Evolutionary conservation across 2,113 vertebrate species (phyloP).

Genomic region (Elaphurus davidianus): DNA sequence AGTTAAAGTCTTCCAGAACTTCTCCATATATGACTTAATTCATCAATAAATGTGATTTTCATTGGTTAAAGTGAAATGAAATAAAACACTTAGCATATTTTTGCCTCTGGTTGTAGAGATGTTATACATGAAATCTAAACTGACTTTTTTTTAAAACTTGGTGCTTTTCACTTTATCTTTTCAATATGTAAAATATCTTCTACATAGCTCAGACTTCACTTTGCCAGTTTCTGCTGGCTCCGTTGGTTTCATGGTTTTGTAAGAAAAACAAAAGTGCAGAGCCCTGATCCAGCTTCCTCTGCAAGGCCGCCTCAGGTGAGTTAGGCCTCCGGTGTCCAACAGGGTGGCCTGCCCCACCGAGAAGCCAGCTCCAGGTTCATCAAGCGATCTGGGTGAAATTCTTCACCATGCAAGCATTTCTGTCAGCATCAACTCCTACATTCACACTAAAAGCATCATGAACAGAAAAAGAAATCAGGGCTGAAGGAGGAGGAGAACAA

Average conservation of each 20-base stretch:
- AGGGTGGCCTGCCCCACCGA: conserved; percentile 5
- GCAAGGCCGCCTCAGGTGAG: neutral
- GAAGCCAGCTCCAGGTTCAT: neutral
- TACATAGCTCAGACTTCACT: neutral
- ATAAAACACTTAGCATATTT: conserved; percentile 50
- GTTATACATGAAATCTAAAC: neutral
- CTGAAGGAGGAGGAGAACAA: conserved; percentile 27
- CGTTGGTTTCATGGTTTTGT: neutral
- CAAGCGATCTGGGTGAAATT: conserved; percentile 27
- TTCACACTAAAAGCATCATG: conserved; percentile 49
- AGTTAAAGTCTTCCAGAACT: neutral
- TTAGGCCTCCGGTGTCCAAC: neutral
- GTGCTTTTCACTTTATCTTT: neutral
- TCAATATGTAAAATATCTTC: conserved; percentile 53
- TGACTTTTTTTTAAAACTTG: neutral
- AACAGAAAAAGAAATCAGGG: conserved; percentile 43
- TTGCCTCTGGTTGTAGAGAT: conserved; percentile 6
- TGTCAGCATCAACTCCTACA: neutral
- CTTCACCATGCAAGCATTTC: neutral
- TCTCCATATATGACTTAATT: conserved; percentile 28
- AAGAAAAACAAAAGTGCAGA: neutral
- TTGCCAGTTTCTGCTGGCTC: neutral
- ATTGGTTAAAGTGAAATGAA: conserved; percentile 59
- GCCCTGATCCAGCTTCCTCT: neutral
- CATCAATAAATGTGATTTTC: neutral